A percentile compares a stretch with the other conserved stretches of the same genome.
phyloP scores from a whole-genome alignment of 2,797 vertebrate species.

The Octomys mimax region DNA sequence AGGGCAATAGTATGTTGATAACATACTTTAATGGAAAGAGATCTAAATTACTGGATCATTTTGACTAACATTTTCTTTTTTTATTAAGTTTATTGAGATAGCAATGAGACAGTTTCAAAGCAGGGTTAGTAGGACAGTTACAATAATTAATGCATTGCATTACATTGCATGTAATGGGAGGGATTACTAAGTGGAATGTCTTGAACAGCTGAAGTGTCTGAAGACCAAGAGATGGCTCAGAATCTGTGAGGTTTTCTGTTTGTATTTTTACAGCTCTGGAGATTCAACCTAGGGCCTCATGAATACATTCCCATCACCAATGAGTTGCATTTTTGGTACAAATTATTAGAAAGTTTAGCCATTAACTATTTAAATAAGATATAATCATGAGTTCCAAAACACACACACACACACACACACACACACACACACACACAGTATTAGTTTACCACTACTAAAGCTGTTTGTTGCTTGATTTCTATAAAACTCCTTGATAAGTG shows the following conservation, averaged over 20 bases:
- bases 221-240: conserved; percentile 1
- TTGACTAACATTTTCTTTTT: background rate
- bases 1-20: background rate
- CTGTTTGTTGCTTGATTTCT: conserved; percentile 25
- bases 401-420: no score
- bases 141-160: background rate
- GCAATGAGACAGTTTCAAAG: no score
- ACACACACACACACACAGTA: no score
- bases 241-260: background rate
- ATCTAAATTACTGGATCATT: conserved; percentile 18
- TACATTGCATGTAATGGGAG: background rate
- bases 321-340: background rate
- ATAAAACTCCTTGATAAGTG: conserved; percentile 39
- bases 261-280: background rate
- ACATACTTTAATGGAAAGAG: background rate
- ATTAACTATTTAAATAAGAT: conserved; percentile 24
- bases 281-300: background rate
- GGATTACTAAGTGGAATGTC: background rate
- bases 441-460: background rate
- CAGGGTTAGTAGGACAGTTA: no score
- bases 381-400: background rate
- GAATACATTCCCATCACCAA: background rate
- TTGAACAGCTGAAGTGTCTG: background rate
- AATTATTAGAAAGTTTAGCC: background rate
- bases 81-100: no score